Evolutionary conservation across 2,797 vertebrate species (phyloP), one percentile per base, ranked within the genome.

Genomic region (Sebastes glaucus): DNA sequence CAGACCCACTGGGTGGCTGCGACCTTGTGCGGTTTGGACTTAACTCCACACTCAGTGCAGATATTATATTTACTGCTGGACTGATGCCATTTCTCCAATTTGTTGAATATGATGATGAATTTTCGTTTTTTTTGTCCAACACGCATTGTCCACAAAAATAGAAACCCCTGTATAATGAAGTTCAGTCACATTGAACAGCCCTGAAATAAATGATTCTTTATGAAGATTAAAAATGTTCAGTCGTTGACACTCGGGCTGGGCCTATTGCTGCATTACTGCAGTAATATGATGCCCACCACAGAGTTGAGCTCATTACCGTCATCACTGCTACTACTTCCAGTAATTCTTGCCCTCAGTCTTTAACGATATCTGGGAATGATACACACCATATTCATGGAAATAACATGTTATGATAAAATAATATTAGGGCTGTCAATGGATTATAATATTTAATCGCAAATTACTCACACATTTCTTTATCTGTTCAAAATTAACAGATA

Each of bases 221-320:
- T 62, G 49, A 66, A 28, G 46, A 66, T 55, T 18, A 16, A 75
- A 74, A 22, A 55, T 72, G 59, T 52, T 32, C 28, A 62, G 32
- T 23, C 71, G 35, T 64, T 74, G 35, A 80, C 68, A 42, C 14
- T 32, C 13, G 11, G 5, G 9, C 53, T 11, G 30, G 28, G 35
- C 20, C 30, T 32, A 65, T 61, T 57, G 70, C 70, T 85, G 80
- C 67, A 70, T 73, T 78, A 69, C 73, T 75, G 71, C 66, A 56
- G 77, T 66, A 88, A 75, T 59, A 57, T 35, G 74, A 81, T 65
- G 22, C 77, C 74, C 9, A 55, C 59, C 64, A 35, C 59, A 73
- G 57, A 78, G 61, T 18, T 62, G 30, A 79, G 69, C 65, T 62
- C 65, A 71, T 81, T 83, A 76, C 65, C 1, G 62, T 68, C 74